Percentiles rank a stretch among this genome's conserved stretches.
Evolutionary conservation across 2,113 vertebrate genomes (phyloP).

Genomic region (Aegotheles bennettii): DNA sequence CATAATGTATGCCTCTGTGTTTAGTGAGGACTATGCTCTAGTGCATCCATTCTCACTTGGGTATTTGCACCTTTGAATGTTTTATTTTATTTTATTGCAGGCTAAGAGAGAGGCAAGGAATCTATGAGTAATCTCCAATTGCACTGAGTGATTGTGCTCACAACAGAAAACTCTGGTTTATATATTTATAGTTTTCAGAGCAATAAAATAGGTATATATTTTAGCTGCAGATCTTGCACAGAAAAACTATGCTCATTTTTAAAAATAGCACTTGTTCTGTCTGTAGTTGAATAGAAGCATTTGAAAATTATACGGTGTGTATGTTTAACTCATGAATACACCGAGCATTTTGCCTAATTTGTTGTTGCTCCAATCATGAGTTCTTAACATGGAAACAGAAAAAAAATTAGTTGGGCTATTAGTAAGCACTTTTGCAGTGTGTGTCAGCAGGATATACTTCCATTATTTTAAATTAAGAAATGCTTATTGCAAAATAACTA

Average conservation of each 20-base stretch:
- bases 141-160: not conserved
- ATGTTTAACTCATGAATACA: not conserved
- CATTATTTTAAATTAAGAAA: not conserved
- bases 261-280: not conserved
- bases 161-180: not conserved
- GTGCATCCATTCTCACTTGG: not conserved
- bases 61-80: not conserved
- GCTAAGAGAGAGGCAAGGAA: not conserved
- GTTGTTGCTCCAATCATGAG: fast-evolving
- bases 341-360: not conserved
- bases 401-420: fast-evolving
- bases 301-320: not conserved
- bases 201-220: not conserved
- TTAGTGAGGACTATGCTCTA: not conserved
- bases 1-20: not conserved
- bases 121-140: not conserved
- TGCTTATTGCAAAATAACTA: not conserved
- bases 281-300: not conserved
- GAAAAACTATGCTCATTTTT: not conserved
- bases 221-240: not conserved
- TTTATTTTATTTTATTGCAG: not conserved
- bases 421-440: not conserved
- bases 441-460: not conserved
- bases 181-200: not conserved
- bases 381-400: not conserved